A percentile compares a stretch with the other conserved stretches of the same genome.
phyloP scores from a whole-genome alignment of 2,888 invertebrate species.

The Netelia fuscicornis region DNA sequence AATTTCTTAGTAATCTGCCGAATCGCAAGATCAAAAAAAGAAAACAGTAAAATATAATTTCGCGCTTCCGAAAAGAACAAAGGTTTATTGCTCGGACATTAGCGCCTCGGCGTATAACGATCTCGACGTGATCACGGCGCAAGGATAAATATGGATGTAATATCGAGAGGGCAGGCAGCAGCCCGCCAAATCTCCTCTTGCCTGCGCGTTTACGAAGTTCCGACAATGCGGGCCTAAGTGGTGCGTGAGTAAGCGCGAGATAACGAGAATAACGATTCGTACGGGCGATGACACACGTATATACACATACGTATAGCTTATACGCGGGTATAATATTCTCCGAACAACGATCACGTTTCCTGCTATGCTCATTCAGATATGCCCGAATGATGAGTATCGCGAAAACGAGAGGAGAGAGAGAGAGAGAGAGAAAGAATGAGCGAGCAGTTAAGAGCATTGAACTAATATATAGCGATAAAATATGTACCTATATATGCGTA shows the following conservation, averaged over 20 bases:
- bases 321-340: constrained; percentile 47
- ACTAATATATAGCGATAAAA: constrained; percentile 55
- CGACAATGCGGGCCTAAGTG: constrained; percentile 57
- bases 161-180: constrained; percentile 9
- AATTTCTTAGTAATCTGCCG: no score
- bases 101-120: constrained; percentile 4
- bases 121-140: neutral
- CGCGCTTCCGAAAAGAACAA: constrained; percentile 1
- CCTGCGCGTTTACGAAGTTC: constrained; percentile 10
- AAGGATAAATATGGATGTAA: constrained; percentile 15
- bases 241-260: constrained; percentile 48
- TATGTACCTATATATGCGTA: constrained; percentile 26
- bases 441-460: constrained; percentile 61
- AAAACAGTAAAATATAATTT: neutral
- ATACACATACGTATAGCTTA: constrained; percentile 13
- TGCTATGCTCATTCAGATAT: constrained; percentile 59
- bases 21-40: neutral
- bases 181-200: constrained; percentile 14
- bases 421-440: constrained; percentile 37
- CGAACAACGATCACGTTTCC: constrained; percentile 61
- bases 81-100: constrained; percentile 11
- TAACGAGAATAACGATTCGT: constrained; percentile 54
- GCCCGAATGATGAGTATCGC: constrained; percentile 59
- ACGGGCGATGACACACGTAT: constrained; percentile 60
- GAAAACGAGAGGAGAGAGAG: constrained; percentile 21